A percentile compares a stretch with the other conserved stretches of the same genome.
Conservation (phyloP, 1,140 invertebrate species). For the Portunus trituberculatus region DNA sequence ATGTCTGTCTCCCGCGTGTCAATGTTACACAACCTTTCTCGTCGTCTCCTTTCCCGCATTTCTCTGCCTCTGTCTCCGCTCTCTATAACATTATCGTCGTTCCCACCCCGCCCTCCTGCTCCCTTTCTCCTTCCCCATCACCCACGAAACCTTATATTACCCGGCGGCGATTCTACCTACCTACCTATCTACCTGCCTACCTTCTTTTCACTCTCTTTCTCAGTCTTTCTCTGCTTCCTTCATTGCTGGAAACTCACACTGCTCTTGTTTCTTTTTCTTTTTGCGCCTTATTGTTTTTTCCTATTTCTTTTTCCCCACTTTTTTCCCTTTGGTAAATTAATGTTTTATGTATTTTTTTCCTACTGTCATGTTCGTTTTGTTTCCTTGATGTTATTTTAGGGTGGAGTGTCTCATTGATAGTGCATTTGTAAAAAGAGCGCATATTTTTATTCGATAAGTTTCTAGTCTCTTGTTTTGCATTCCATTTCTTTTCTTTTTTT, state of each 20-base stretch:
- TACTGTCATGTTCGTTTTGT: not conserved
- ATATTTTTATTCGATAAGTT: no score
- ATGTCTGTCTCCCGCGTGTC: no score
- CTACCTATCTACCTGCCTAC: not conserved
- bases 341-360: no score
- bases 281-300: not conserved
- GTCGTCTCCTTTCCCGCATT: no score
- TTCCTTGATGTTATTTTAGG: not conserved
- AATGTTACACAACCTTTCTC: no score
- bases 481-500: no score
- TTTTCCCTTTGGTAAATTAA: not conserved
- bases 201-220: not conserved
- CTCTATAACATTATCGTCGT: not conserved
- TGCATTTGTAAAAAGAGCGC: no score
- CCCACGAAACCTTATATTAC: not conserved
- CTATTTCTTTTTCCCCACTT: not conserved
- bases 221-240: conserved; percentile 6
- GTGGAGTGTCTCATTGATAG: no score
- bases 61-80: no score
- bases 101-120: not conserved
- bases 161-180: not conserved
- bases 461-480: no score
- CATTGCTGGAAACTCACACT: not conserved
- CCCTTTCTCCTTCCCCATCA: not conserved
- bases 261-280: not conserved